Conservation (phyloP, 2,888 invertebrate species). For the Eilema sororculum region DNA sequence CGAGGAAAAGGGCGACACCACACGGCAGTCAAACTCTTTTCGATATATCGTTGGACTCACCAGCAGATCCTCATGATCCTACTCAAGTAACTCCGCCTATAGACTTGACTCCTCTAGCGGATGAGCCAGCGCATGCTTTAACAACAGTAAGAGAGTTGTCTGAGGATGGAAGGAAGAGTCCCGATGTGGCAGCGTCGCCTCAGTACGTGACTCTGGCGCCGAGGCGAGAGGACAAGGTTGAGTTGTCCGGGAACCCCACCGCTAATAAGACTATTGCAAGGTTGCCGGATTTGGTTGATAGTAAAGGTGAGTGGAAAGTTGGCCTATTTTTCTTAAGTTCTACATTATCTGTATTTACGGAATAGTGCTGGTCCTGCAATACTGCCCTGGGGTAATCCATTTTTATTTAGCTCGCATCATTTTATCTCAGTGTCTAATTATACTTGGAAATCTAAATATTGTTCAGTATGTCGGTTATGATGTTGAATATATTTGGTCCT, state of each 20-base stretch:
- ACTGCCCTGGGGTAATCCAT: background rate
- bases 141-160: slow-evolving; percentile 75
- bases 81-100: slow-evolving; percentile 60
- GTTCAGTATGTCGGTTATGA: background rate
- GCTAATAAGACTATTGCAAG: slow-evolving; percentile 75
- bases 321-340: background rate
- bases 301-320: slow-evolving; percentile 49
- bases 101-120: slow-evolving; percentile 44
- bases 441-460: background rate
- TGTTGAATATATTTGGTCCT: background rate
- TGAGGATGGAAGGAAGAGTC: slow-evolving; percentile 64
- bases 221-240: slow-evolving; percentile 46
- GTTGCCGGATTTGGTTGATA: slow-evolving; percentile 53
- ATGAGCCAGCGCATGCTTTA: slow-evolving; percentile 60
- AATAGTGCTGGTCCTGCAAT: background rate
- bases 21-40: slow-evolving; percentile 89
- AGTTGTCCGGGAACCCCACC: slow-evolving; percentile 74
- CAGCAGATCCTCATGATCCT: slow-evolving; percentile 87
- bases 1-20: slow-evolving; percentile 73
- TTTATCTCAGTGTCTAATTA: background rate
- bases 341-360: background rate
- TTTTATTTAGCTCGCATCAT: background rate
- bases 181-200: slow-evolving; percentile 64
- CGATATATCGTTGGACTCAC: slow-evolving; percentile 90
- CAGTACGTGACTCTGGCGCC: slow-evolving; percentile 84